phyloP scores from a whole-genome alignment of 2,113 vertebrate genomes.

The Burhinus oedicnemus region DNA sequence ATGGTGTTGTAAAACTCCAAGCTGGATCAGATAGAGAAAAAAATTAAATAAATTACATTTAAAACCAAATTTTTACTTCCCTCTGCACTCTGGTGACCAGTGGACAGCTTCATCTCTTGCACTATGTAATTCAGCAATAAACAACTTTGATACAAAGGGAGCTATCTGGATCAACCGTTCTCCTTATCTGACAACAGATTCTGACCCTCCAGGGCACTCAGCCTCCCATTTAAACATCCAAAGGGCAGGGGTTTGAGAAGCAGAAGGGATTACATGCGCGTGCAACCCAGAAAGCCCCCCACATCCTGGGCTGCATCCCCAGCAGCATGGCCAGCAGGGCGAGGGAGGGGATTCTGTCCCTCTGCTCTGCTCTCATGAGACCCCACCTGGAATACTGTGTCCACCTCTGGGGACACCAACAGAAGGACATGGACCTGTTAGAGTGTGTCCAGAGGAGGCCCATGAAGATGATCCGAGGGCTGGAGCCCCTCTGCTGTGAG shows the following conservation, averaged over 20 bases:
- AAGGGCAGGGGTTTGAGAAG: not conserved
- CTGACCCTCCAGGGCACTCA: not conserved
- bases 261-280: not conserved
- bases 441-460: not conserved
- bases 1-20: not conserved
- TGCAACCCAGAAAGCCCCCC: not conserved
- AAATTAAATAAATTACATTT: not conserved
- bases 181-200: not conserved
- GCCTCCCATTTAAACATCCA: not conserved
- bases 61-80: not conserved
- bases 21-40: not conserved
- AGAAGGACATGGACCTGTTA: not conserved
- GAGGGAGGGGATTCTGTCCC: not conserved
- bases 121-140: not conserved
- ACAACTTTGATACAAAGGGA: accelerated
- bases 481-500: not conserved
- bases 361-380: not conserved
- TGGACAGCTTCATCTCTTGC: not conserved
- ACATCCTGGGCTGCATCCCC: not conserved
- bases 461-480: not conserved
- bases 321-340: not conserved
- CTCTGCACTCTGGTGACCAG: not conserved
- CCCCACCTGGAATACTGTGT: not conserved
- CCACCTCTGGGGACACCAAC: not conserved
- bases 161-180: not conserved